phyloP scores from a whole-genome alignment of 2,888 invertebrate genomes.

The Cosmorhoe ocellata region DNA sequence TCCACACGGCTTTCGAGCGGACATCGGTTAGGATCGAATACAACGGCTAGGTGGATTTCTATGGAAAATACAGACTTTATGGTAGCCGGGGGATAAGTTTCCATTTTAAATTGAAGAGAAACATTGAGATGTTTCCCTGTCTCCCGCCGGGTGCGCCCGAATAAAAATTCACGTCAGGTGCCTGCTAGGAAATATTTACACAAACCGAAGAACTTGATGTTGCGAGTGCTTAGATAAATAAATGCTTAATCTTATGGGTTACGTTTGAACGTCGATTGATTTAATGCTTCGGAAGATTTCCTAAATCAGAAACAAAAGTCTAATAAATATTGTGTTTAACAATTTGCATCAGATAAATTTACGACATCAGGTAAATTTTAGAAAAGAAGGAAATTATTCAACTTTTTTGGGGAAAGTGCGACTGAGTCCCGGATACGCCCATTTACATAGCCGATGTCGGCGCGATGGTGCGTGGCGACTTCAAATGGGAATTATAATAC shows the following conservation, averaged over 20 bases:
- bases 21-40: constrained; percentile 75
- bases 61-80: constrained; percentile 81
- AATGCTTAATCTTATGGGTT: constrained; percentile 42
- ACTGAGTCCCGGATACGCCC: constrained; percentile 77
- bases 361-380: constrained; percentile 44
- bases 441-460: constrained; percentile 82
- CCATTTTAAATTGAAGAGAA: constrained; percentile 81
- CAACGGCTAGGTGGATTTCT: constrained; percentile 73
- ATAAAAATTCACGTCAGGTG: constrained; percentile 77
- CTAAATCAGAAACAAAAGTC: constrained; percentile 8
- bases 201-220: constrained; percentile 60
- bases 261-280: constrained; percentile 36
- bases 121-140: constrained; percentile 76
- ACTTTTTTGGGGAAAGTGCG: constrained; percentile 70
- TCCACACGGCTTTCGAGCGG: constrained; percentile 75
- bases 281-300: constrained; percentile 17
- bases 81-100: constrained; percentile 79
- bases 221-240: constrained; percentile 57
- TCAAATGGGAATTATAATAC: constrained; percentile 83
- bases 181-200: constrained; percentile 71
- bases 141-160: constrained; percentile 64
- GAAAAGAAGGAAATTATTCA: constrained; percentile 57
- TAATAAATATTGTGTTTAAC: constrained; percentile 1
- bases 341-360: constrained; percentile 36
- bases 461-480: constrained; percentile 82